Evolutionary conservation across 2,888 invertebrate species (phyloP).

Genomic region (Luperina nickerlii): DNA sequence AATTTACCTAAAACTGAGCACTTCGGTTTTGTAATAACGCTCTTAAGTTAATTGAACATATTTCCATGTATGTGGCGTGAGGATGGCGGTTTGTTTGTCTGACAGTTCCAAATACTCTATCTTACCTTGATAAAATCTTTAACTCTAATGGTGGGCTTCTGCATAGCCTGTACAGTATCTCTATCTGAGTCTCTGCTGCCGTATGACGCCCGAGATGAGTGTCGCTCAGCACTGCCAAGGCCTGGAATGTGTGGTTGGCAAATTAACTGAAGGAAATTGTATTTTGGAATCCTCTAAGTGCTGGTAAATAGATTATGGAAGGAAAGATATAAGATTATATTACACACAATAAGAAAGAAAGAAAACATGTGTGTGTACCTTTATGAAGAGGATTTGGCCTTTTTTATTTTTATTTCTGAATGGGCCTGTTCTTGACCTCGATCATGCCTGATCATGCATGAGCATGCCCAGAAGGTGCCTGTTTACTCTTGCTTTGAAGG

Average conservation of each 20-base stretch:
- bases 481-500: too few species aligned
- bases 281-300: neutral
- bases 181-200: constrained; percentile 77
- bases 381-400: too few species aligned
- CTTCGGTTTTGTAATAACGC: too few species aligned
- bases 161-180: constrained; percentile 73
- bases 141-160: constrained; percentile 85
- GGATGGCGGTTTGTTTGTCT: neutral
- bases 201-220: constrained; percentile 76
- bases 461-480: too few species aligned
- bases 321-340: too few species aligned
- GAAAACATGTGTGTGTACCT: too few species aligned
- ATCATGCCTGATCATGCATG: too few species aligned
- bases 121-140: constrained; percentile 85
- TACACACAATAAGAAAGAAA: too few species aligned
- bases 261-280: neutral
- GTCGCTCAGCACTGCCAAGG: constrained; percentile 79
- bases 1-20: too few species aligned
- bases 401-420: too few species aligned
- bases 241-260: constrained; percentile 71
- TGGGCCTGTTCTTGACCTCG: too few species aligned
- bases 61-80: neutral
- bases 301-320: too few species aligned
- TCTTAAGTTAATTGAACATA: neutral
- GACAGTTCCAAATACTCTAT: neutral